These are phyloP conservation scores for Scaptodrosophila lebanonensis DNA, from an alignment of 1,140 invertebrate genomes.

Conservation along the genomic window DNA sequence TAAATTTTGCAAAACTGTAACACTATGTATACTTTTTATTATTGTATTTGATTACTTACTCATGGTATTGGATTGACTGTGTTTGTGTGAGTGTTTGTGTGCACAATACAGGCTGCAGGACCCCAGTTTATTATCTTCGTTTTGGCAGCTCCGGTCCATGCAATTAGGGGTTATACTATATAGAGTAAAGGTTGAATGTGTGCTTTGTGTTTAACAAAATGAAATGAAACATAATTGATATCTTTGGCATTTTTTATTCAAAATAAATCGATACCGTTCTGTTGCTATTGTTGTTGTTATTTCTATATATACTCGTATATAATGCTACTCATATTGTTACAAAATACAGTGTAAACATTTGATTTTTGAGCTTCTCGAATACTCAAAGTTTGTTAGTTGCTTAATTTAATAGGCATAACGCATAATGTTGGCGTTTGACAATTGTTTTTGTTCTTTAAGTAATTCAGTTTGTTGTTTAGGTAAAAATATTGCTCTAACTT, in stretches of 20 bases:
- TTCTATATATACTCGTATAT: too few species aligned
- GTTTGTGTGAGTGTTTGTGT: too few species aligned
- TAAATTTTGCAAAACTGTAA: too few species aligned
- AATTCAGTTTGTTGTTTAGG: conserved; percentile 29
- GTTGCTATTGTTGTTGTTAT: conserved; percentile 21
- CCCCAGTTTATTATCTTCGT: too few species aligned
- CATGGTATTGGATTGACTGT: too few species aligned
- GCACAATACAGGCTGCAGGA: too few species aligned
- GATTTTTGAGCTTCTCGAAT: conserved; percentile 53
- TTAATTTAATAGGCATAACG: conserved; percentile 62
- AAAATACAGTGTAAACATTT: conserved; percentile 57
- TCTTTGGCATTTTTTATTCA: conserved; percentile 72
- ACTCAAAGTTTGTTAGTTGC: conserved; percentile 44
- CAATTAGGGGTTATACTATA: too few species aligned
- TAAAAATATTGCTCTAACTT: conserved; percentile 52
- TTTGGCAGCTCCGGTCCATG: conserved; percentile 2
- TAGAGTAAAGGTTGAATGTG: too few species aligned
- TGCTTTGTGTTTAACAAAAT: not conserved
- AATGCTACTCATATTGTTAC: too few species aligned
- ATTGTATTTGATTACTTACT: too few species aligned
- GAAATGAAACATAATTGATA: conserved; percentile 41
- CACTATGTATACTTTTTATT: too few species aligned
- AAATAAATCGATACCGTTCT: conserved; percentile 65
- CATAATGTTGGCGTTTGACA: conserved; percentile 35
- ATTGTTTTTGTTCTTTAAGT: conserved; percentile 31